Base-by-base conservation (phyloP, 1,140 invertebrate genomes). In the Yoshiicerus persimilis region DNA sequence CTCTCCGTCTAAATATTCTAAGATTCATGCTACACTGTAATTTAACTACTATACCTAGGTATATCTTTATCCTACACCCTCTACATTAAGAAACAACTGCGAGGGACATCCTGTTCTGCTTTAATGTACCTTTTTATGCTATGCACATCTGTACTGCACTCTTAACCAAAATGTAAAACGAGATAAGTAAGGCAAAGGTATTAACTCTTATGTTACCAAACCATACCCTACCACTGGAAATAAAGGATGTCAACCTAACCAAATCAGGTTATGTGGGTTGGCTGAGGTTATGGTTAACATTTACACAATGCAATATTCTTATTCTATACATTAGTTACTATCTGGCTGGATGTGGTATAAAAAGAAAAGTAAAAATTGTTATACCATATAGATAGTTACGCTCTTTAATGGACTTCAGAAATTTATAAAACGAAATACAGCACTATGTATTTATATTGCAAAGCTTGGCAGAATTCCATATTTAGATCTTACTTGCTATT, bases 401-500 rank as follows among this genome's bases (percentile, higher is more conserved):
- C n/a, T n/a, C n/a, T n/a, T n/a, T n/a, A n/a, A n/a, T n/a, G n/a
- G n/a, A n/a, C n/a, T n/a, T n/a, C n/a, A n/a, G n/a, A n/a, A n/a
- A n/a, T n/a, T 47, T 47, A 47, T 41, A 41, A 11, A 47, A 47
- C 16, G 1, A 4, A 56, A 20, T 1, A 4, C 1, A n/a, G n/a
- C 2, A 56, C 20, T n/a, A 16, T 20, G 11, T 56, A 20, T 41
- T 11, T 2, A 41, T 11, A n/a, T n/a, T n/a, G 5, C n/a, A 56
- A 1, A n/a, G 34, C 34, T 80, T 80, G 75, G 75, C 75, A 80
- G 0, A 80, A 80, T 80, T 80, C 75, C 75, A 80, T 20, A 80
- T 80, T 80, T 34, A 80, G 23, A 32, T 34, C 32, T 80, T 80
- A 80, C 75, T 80, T 80, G 38, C 75, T 80, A 80, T 80, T 80